Evolutionary conservation across 2,113 vertebrate genomes (phyloP).

Genomic region (Todiramphus saurophagus): DNA sequence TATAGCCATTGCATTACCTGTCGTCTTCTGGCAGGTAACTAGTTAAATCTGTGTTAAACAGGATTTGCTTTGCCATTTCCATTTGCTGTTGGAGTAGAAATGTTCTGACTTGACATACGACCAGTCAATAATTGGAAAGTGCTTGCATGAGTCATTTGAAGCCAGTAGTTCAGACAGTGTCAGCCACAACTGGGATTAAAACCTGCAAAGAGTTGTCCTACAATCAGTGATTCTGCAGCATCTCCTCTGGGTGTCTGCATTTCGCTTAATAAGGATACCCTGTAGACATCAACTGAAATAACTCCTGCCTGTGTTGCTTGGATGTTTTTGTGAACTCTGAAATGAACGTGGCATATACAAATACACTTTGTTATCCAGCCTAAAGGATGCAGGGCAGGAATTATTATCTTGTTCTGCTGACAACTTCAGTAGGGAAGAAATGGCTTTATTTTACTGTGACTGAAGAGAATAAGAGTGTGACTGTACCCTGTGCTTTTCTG

Average conservation of each 20-base stretch:
- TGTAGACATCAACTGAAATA: background rate
- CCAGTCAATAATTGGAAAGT: background rate
- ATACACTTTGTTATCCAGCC: background rate
- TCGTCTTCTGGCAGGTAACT: background rate
- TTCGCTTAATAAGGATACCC: slow-evolving; percentile 5
- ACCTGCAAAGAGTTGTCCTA: background rate
- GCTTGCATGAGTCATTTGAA: slow-evolving; percentile 34
- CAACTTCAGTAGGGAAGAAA: background rate
- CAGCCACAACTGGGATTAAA: background rate
- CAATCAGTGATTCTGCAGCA: background rate
- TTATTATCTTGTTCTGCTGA: background rate
- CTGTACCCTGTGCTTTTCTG: background rate
- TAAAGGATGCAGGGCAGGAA: background rate
- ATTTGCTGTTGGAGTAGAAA: slow-evolving; percentile 31
- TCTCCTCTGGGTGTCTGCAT: slow-evolving; percentile 15
- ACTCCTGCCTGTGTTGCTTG: slow-evolving; percentile 1
- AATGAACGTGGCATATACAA: background rate
- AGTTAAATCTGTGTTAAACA: slow-evolving; percentile 4
- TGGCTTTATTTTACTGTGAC: background rate
- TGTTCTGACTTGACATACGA: slow-evolving; percentile 8
- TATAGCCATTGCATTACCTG: background rate
- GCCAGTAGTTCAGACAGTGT: background rate
- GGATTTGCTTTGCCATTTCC: slow-evolving; percentile 14
- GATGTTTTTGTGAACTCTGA: slow-evolving; percentile 41
- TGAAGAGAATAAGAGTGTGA: background rate